Conservation (phyloP, 2,888 invertebrate genomes). For the Eledone cirrhosa region DNA sequence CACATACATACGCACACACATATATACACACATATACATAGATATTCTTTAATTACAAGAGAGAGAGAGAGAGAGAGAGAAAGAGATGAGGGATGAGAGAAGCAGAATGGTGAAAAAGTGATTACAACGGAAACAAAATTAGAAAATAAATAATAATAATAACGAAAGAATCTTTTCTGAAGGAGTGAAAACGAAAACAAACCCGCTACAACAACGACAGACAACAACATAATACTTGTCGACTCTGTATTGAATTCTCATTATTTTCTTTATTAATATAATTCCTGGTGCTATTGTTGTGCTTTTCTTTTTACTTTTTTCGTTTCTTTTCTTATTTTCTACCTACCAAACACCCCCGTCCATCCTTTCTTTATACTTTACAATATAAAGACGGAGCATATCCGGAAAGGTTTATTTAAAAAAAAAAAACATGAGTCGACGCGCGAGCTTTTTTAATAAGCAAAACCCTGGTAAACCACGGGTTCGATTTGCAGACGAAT, state of each 20-base stretch:
- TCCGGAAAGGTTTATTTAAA: not conserved
- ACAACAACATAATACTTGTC: too few relatives aligned
- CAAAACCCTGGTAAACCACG: conserved; percentile 58
- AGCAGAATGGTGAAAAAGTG: not conserved
- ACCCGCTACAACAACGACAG: not conserved
- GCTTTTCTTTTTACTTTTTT: conserved; percentile 23
- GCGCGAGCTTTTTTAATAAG: conserved; percentile 61
- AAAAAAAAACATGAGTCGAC: conserved; percentile 55
- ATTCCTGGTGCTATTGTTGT: too few relatives aligned
- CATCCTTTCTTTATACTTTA: conserved; percentile 11
- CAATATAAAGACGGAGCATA: not conserved
- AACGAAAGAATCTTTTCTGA: not conserved
- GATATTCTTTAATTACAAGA: too few relatives aligned
- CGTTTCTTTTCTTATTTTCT: conserved; percentile 18
- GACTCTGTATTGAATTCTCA: too few relatives aligned
- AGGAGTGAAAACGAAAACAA: not conserved
- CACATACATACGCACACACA: too few relatives aligned
- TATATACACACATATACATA: too few relatives aligned
- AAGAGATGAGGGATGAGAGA: not conserved
- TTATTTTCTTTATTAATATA: too few relatives aligned
- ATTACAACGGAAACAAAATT: not conserved
- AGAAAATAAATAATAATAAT: not conserved
- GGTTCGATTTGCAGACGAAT: conserved; percentile 64
- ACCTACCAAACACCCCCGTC: not conserved
- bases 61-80: not conserved